Conservation (phyloP, 2,797 vertebrate genomes). For the Heteromormyrus szaboi region DNA sequence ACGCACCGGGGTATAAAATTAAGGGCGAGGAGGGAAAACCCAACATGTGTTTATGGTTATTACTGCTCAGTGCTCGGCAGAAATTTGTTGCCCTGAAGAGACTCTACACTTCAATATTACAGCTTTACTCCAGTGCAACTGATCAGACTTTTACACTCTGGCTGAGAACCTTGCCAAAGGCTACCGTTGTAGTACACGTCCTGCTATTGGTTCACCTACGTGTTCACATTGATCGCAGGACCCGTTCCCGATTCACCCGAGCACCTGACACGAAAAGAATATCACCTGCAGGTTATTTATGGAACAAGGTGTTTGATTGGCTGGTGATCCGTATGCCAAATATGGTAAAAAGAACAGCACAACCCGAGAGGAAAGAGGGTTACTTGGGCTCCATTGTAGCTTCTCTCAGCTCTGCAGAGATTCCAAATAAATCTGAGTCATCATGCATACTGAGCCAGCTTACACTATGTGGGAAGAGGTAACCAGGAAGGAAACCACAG, state of each 20-base stretch:
- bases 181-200: neutral
- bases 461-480: neutral
- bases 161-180: neutral
- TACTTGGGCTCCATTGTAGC: neutral
- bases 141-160: neutral
- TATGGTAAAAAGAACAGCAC: neutral
- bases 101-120: neutral
- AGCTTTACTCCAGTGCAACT: neutral
- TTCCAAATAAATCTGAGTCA: slow-evolving; percentile 2
- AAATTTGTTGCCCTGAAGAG: neutral
- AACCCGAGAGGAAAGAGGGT: neutral
- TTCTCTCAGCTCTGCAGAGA: neutral
- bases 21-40: neutral
- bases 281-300: slow-evolving; percentile 6
- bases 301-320: neutral
- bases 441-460: neutral
- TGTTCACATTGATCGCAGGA: neutral
- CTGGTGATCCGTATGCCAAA: neutral
- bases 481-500: neutral
- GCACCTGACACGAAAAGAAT: neutral
- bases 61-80: neutral
- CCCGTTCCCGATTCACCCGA: neutral
- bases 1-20: neutral
- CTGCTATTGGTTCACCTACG: neutral
- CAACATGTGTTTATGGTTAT: neutral